A percentile compares a stretch with the other conserved stretches of the same genome.
These are phyloP conservation scores for Atethmia centrago DNA, from an alignment of 2,888 invertebrate species.

Conservation along the genomic window DNA sequence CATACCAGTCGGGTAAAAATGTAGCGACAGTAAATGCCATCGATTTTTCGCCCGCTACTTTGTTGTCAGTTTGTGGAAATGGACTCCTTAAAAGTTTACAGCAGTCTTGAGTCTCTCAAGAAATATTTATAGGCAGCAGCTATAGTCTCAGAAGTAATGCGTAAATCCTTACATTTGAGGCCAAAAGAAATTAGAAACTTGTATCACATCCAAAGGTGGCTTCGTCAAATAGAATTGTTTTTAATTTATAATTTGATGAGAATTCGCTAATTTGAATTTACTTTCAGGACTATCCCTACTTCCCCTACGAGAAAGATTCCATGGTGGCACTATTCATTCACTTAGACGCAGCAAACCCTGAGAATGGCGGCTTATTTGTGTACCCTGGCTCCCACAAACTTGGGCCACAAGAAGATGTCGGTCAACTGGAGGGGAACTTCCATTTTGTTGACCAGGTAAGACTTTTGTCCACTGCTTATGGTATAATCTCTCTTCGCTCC, in stretches of 20 bases:
- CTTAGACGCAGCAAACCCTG: slow-evolving; percentile 89
- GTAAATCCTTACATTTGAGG: background rate
- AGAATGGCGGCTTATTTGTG: slow-evolving; percentile 83
- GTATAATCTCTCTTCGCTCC: background rate
- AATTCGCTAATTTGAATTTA: background rate
- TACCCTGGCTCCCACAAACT: slow-evolving; percentile 85
- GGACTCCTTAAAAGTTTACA: background rate
- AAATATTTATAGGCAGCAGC: background rate
- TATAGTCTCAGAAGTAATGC: background rate
- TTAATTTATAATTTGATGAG: background rate
- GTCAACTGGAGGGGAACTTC: slow-evolving; percentile 81
- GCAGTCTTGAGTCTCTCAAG: too few species aligned
- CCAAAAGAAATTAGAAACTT: background rate
- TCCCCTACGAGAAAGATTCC: slow-evolving; percentile 89
- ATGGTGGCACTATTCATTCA: slow-evolving; percentile 91
- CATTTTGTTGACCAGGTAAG: slow-evolving; percentile 87
- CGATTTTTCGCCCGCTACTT: too few species aligned
- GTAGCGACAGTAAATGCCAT: too few species aligned
- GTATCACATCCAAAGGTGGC: background rate
- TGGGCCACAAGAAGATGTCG: slow-evolving; percentile 88
- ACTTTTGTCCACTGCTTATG: background rate
- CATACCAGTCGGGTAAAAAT: too few species aligned
- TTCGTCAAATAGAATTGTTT: background rate
- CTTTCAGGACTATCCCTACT: slow-evolving; percentile 91
- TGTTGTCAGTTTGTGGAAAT: too few species aligned